These are phyloP conservation scores for Sinocyclocheilus rhinocerous DNA, from an alignment of 2,113 vertebrate species.

Conservation along the genomic window DNA sequence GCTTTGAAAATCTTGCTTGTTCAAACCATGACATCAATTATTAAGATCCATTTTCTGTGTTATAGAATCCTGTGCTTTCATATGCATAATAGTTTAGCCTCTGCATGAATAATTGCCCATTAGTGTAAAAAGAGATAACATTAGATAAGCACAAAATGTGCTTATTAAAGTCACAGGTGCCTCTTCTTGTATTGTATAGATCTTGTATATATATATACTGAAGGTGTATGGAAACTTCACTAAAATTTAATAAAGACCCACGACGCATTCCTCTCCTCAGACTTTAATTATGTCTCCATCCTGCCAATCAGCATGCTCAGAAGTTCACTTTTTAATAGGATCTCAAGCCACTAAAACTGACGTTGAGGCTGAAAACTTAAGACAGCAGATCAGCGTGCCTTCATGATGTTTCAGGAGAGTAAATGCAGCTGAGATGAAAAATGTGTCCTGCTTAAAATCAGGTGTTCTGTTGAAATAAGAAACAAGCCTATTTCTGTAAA, in stretches of 20 bases:
- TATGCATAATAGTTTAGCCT: conserved; percentile 10
- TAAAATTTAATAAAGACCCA: conserved; percentile 68
- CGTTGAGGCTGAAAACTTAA: conserved; percentile 64
- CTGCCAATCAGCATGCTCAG: conserved; percentile 69
- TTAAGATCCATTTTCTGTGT: neutral
- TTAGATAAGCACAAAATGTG: conserved; percentile 51
- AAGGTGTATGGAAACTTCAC: conserved; percentile 45
- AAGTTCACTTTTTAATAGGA: conserved; percentile 67
- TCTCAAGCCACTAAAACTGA: conserved; percentile 53
- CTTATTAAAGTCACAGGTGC: conserved; percentile 53
- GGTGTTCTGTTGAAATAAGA: neutral
- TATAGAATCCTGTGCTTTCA: neutral
- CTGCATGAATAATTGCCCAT: conserved; percentile 56
- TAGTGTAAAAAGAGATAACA: conserved; percentile 63
- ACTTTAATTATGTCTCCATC: conserved; percentile 68
- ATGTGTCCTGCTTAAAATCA: conserved; percentile 18
- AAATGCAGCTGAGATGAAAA: conserved; percentile 11
- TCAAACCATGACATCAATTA: neutral
- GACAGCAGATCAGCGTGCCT: conserved; percentile 58
- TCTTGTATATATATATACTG: too few species aligned
- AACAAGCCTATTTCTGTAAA: conserved; percentile 13
- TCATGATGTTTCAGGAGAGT: neutral
- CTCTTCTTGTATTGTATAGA: conserved; percentile 35
- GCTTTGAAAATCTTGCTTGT: neutral
- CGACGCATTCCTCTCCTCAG: conserved; percentile 58